Evolutionary conservation across 2,113 vertebrate species (phyloP), one percentile per base, ranked within the genome.

Genomic region (Pica pica): DNA sequence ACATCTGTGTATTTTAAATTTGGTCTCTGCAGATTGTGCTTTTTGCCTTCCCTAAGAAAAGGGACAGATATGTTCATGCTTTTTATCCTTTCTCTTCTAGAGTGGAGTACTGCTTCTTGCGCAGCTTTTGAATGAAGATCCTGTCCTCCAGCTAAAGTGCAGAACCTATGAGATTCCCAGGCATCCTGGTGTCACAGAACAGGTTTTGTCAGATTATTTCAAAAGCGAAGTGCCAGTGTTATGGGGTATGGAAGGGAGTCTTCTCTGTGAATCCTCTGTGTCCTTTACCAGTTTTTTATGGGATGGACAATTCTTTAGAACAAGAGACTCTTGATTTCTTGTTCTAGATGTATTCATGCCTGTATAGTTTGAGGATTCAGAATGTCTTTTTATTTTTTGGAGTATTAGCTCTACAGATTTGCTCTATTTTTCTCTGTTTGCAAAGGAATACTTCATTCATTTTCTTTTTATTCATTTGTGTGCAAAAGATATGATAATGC

Each of bases 111-210:
- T 99, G 69, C 98, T 99, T 64, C 98, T 99, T 84, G 98, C 99
- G 28, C 99, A 99, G 96, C 98, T 99, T 85, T 97, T 99, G 94
- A 99, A 99, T 16, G 99, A 99, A 95, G 99, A 99, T 93, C 98
- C 98, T 4, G 99, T 99, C 7, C 94, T 99, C 31, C 98, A 98
- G 94, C 98, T 99, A 16, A 99, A 99, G 94, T 99, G 99, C 98
- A 98, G 99, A 90, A 99, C 99, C 22, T 99, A 99, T 37, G 99
- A 99, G 96, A 99, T 99, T 96, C 99, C 99, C 28, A 98, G 99
- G 14, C 99, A 99, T 76, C 99, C 99, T 37, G 99, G 99, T 47
- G 98, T 99, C 69, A 99, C 99, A 6, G 99, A 99, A 96, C 99
- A 99, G 99, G 99, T 99, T 95, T 76, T 47, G 53, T 85, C 88